Evolutionary conservation across 64 coral and sea anemone genomes (phyloP).

Genomic region (Pachyseris speciosa): DNA sequence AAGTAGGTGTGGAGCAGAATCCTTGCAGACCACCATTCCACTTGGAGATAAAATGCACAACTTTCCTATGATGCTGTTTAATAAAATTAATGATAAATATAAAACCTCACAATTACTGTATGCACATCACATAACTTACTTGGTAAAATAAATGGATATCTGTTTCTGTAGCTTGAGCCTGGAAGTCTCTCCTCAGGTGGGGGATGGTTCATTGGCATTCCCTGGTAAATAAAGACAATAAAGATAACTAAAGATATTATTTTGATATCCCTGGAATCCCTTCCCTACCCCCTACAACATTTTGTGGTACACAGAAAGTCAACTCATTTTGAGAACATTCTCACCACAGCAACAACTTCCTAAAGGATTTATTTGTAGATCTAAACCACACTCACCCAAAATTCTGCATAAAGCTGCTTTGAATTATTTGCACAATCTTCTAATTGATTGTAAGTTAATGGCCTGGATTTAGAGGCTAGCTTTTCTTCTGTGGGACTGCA

Average conservation of each 20-base stretch:
- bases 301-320: no score
- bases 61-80: no score
- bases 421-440: constrained; percentile 85
- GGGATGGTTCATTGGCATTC: constrained; percentile 87
- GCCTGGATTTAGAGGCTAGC: constrained; percentile 81
- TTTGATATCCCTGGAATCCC: not conserved
- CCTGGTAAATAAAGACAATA: constrained; percentile 23
- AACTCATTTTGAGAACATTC: no score
- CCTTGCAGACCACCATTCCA: not conserved
- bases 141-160: constrained; percentile 95
- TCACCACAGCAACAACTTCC: no score
- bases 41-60: no score
- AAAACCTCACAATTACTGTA: not conserved
- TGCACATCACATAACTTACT: constrained; percentile 47
- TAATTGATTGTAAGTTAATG: constrained; percentile 69
- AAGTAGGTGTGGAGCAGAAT: no score
- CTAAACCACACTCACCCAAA: constrained; percentile 67
- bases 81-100: no score
- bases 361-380: not conserved
- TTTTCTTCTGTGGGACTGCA: constrained; percentile 89
- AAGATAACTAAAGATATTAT: not conserved
- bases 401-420: constrained; percentile 79
- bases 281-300: no score
- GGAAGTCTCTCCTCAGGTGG: constrained; percentile 80
- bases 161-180: constrained; percentile 89